Percentiles rank a stretch among this genome's conserved stretches.
Conservation (phyloP, 2,113 vertebrate genomes). For the Grammomys dolichurus region DNA sequence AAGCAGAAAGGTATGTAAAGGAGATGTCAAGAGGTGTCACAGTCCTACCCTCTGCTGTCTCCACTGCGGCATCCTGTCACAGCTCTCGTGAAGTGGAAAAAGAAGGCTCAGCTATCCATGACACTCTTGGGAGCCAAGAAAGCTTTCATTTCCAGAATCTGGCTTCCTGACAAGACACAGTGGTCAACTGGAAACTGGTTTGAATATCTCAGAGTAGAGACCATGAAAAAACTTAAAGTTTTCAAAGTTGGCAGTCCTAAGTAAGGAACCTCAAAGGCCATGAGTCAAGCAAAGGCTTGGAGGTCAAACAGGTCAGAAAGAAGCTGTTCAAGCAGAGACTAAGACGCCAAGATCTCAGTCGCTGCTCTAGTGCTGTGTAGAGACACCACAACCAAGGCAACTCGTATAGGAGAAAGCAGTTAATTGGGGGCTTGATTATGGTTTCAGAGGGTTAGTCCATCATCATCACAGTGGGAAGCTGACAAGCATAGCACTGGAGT, state of each 20-base stretch:
- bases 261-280: neutral
- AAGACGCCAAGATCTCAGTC: neutral
- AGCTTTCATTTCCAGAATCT: neutral
- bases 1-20: neutral
- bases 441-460: neutral
- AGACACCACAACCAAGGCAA: neutral
- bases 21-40: neutral
- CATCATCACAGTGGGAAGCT: neutral
- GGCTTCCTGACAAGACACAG: neutral
- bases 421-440: neutral
- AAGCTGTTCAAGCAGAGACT: neutral
- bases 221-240: neutral
- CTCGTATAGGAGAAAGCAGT: neutral
- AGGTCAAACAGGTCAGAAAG: neutral
- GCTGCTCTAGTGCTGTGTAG: neutral
- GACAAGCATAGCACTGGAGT: neutral
- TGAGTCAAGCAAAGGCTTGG: neutral
- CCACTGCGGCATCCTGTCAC: neutral
- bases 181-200: neutral
- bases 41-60: no score
- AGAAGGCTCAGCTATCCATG: neutral
- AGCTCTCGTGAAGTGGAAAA: neutral
- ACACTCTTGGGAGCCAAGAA: neutral
- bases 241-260: neutral
- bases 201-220: neutral